Evolutionary conservation across 2,797 vertebrate species (phyloP), one percentile per base, ranked within the genome.

Genomic region (Craterocephalus amniculus): DNA sequence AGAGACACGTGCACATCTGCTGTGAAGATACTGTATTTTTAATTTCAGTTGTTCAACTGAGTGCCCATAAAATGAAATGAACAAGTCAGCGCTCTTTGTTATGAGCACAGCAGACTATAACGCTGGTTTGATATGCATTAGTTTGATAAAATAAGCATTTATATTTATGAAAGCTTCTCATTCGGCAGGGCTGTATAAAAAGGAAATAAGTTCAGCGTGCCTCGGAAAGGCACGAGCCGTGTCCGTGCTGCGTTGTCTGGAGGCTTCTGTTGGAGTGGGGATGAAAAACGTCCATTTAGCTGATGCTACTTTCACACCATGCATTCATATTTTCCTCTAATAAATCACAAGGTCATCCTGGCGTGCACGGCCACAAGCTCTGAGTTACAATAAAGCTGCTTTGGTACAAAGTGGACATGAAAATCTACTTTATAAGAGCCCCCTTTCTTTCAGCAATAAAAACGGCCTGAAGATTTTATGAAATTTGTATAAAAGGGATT

Each of bases 101-200:
- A 77, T 67, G 72, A 78, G 83, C 76, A 67, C 58, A 12, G 74
- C 56, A 16, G 78, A 74, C 78, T 77, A 68, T 81, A 78, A 79
- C 70, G 4, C 57, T 49, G 32, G 72, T 81, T 88, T 89, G 83
- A 88, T 83, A 90, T 89, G 89, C 89, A 88, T 90, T 91, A 78
- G 76, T 84, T 85, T 90, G 84, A 90, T 85, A 88, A 89, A 88
- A 87, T 76, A 86, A 80, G 83, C 82, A 87, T 91, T 90, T 88
- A 86, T 85, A 91, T 89, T 86, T 87, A 87, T 87, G 84, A 85
- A 86, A 78, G 83, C 70, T 31, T 67, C 68, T 82, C 75, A 69
- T 87, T 81, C 70, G 22, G 75, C 22, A 0, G 67, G 6, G 62
- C n/a, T 32, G 57, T 68, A 65, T 81, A 78, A 70, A 81, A 16